Conservation (phyloP, 2,888 invertebrate genomes). For the Lapara coniferarum region DNA sequence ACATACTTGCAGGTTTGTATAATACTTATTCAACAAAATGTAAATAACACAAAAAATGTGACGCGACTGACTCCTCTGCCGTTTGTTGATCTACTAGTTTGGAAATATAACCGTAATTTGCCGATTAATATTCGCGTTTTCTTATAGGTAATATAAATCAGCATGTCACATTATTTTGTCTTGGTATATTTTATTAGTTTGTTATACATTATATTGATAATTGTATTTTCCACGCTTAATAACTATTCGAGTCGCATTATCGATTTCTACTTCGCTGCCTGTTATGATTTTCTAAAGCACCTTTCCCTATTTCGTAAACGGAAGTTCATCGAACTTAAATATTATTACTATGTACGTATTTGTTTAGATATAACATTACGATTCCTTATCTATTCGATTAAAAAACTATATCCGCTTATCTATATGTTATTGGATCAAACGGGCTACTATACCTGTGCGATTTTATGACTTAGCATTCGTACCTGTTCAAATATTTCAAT, state of each 20-base stretch:
- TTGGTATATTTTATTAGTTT: background rate
- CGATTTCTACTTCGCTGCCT: conserved; percentile 25
- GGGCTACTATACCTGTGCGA: background rate
- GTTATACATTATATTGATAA: background rate
- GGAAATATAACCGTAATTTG: conserved; percentile 4
- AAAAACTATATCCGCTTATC: conserved; percentile 23
- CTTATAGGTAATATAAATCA: background rate
- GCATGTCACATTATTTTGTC: background rate
- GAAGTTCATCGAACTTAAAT: conserved; percentile 76
- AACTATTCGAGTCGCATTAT: conserved; percentile 21
- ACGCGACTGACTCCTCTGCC: background rate
- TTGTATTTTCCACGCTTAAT: conserved; percentile 14
- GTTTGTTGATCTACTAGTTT: background rate
- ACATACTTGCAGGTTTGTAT: conserved; percentile 7
- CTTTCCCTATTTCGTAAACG: conserved; percentile 70
- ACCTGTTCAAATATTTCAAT: conserved; percentile 18
- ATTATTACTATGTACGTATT: conserved; percentile 45
- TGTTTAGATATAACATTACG: conserved; percentile 39
- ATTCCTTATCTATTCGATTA: conserved; percentile 66
- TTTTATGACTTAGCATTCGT: background rate
- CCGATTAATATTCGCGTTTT: background rate
- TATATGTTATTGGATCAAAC: conserved; percentile 10
- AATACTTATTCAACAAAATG: conserved; percentile 19
- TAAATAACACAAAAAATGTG: conserved; percentile 14
- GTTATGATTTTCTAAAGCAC: conserved; percentile 53